These are phyloP conservation scores for Miniopterus natalensis DNA, from an alignment of 2,113 vertebrate genomes.

Conservation along the genomic window DNA sequence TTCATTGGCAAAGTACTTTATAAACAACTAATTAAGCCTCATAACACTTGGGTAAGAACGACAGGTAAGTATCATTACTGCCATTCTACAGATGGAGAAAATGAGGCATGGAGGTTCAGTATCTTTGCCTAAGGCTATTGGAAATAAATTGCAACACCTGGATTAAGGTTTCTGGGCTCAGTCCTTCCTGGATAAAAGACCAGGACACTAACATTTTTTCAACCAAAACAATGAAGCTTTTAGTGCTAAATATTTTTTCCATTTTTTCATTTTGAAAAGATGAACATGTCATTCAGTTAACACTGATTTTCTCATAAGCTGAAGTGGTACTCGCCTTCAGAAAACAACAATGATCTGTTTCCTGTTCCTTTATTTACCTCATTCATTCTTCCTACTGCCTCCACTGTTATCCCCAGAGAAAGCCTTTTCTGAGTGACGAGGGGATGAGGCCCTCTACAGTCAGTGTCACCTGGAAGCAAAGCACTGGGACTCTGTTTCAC, in stretches of 20 bases:
- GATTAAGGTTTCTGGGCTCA: not conserved
- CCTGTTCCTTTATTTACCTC: not conserved
- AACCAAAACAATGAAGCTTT: conserved; percentile 3
- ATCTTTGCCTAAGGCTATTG: conserved; percentile 69
- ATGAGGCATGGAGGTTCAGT: conserved; percentile 61
- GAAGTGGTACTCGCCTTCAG: conserved; percentile 56
- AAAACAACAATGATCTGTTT: conserved; percentile 49
- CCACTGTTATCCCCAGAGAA: conserved; percentile 20
- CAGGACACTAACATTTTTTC: not conserved
- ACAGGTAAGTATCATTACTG: conserved; percentile 71
- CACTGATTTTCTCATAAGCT: conserved; percentile 59
- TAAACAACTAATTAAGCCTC: conserved; percentile 75
- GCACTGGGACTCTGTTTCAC: conserved; percentile 25
- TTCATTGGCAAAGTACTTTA: conserved; percentile 66
- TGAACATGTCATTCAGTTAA: conserved; percentile 7
- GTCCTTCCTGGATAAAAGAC: not conserved
- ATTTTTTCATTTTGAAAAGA: conserved; percentile 35
- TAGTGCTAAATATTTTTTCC: conserved; percentile 43
- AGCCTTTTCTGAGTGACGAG: not conserved
- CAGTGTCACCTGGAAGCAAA: conserved; percentile 39
- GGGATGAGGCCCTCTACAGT: not conserved
- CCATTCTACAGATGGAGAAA: conserved; percentile 78
- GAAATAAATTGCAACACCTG: conserved; percentile 49
- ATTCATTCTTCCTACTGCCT: not conserved
- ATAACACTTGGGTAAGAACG: conserved; percentile 59